Base-by-base conservation (phyloP, 2,113 vertebrate species). In the Ceyx cyanopectus region DNA sequence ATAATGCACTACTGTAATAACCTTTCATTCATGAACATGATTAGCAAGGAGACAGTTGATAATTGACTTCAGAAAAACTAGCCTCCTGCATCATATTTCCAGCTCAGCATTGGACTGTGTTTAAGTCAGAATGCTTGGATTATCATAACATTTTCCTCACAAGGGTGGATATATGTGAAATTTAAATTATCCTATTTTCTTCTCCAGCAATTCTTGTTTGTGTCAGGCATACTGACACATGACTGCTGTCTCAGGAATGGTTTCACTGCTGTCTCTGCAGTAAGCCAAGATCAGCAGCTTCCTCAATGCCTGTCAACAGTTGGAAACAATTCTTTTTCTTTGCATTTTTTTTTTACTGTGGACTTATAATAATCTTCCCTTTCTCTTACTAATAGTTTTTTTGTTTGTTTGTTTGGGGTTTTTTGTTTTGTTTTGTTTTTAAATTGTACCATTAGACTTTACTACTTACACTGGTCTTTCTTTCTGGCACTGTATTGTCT, bases 41-140 rank as follows among this genome's bases (percentile, higher is more conserved):
- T 84, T 76, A 88, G 46, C 37, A 57, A 89, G 62, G 50, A 92
- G 66, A 85, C 0, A 0, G 62, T 72, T 4, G 2, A 24, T 88
- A 94, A 93, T 11, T 93, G 73, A 80, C 61, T 93, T 92, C 37
- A 81, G 66, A 90, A 93, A 84, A 53, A 89, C 83, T 69, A 84
- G 73, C 60, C 32, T 89, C 48, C 75, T 80, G 58, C 73, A 67
- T 86, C n/a, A 3, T 58, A 63, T 67, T 76, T 83, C 32, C 26
- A 77, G 41, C 53, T 81, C 88, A 90, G 80, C 61, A 66, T 14
- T 57, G 14, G 19, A 69, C 73, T 27, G 4, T 27, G 50, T 54
- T 76, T 22, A 90, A 85, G 81, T 79, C 74, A 86, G 48, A 54
- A 16, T 54, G 37, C 29, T 90, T 90, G 15, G 72, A 77, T 61